These are phyloP conservation scores for Vollenhovia emeryi DNA, from an alignment of 1,140 invertebrate species.

Conservation along the genomic window DNA sequence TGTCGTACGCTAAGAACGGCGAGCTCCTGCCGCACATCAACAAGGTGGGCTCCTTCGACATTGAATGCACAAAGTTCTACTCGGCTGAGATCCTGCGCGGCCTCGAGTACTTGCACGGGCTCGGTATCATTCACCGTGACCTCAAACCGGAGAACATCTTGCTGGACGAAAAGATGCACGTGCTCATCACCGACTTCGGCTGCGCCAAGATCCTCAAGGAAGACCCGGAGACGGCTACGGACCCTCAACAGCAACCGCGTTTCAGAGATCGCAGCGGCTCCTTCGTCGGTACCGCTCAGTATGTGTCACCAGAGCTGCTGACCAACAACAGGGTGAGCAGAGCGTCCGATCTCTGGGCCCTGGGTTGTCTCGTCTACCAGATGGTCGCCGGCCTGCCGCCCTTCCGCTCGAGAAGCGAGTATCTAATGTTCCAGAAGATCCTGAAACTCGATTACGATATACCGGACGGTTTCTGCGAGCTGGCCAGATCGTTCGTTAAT, in stretches of 20 bases:
- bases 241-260: slow-evolving; percentile 68
- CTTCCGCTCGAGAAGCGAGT: slow-evolving; percentile 97
- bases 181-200: slow-evolving; percentile 98
- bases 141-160: slow-evolving; percentile 96
- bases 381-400: slow-evolving; percentile 97
- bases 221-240: slow-evolving; percentile 73
- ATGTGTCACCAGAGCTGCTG: slow-evolving; percentile 98
- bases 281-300: slow-evolving; percentile 99
- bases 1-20: slow-evolving; percentile 97
- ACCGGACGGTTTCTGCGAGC: slow-evolving; percentile 94
- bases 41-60: slow-evolving; percentile 95
- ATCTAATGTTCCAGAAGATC: slow-evolving; percentile 98
- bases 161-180: slow-evolving; percentile 97
- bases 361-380: slow-evolving; percentile 99
- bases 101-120: slow-evolving; percentile 95
- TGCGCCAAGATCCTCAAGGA: slow-evolving; percentile 94
- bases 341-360: slow-evolving; percentile 98
- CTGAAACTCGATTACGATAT: slow-evolving; percentile 96
- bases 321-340: slow-evolving; percentile 92
- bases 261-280: slow-evolving; percentile 90
- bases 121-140: slow-evolving; percentile 97
- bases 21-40: slow-evolving; percentile 97
- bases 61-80: slow-evolving; percentile 96
- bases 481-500: slow-evolving; percentile 94
- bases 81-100: slow-evolving; percentile 96